Evolutionary conservation across 2,888 invertebrate genomes (phyloP).

Genomic region (Abscondita cerata): DNA sequence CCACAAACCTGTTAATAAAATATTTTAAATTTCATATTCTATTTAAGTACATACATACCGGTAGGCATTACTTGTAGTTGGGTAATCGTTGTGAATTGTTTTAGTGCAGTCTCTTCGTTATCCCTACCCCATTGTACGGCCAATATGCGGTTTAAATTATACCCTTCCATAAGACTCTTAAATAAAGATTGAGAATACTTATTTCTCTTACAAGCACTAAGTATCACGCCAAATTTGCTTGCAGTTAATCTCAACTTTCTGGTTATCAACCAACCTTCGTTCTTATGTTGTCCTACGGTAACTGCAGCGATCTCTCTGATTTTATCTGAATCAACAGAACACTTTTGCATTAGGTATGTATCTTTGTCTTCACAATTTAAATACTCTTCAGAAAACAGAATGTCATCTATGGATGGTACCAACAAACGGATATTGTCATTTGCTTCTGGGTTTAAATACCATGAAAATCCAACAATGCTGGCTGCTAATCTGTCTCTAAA

Average conservation of each 20-base stretch:
- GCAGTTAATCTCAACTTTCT: conserved; percentile 1
- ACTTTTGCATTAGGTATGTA: too few relatives aligned
- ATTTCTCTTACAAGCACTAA: not conserved
- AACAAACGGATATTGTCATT: too few relatives aligned
- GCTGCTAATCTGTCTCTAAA: not conserved
- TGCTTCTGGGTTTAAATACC: too few relatives aligned
- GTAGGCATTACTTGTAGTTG: not conserved
- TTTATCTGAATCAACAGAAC: too few relatives aligned
- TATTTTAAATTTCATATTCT: too few relatives aligned
- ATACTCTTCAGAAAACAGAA: too few relatives aligned
- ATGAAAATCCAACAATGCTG: not conserved
- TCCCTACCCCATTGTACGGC: not conserved
- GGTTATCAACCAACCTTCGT: not conserved
- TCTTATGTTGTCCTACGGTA: not conserved
- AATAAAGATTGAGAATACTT: not conserved
- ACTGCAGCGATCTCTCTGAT: too few relatives aligned
- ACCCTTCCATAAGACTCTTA: not conserved
- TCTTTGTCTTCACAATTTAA: too few relatives aligned
- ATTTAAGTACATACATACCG: too few relatives aligned
- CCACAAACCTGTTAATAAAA: too few relatives aligned
- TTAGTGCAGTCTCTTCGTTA: not conserved
- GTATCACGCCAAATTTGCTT: not conserved
- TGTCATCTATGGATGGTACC: too few relatives aligned
- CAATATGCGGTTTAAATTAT: not conserved
- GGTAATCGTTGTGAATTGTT: not conserved